Base-by-base conservation (phyloP, 37 sponge, comb jelly and placozoan species). In the Halisarca cf. caerulea region DNA sequence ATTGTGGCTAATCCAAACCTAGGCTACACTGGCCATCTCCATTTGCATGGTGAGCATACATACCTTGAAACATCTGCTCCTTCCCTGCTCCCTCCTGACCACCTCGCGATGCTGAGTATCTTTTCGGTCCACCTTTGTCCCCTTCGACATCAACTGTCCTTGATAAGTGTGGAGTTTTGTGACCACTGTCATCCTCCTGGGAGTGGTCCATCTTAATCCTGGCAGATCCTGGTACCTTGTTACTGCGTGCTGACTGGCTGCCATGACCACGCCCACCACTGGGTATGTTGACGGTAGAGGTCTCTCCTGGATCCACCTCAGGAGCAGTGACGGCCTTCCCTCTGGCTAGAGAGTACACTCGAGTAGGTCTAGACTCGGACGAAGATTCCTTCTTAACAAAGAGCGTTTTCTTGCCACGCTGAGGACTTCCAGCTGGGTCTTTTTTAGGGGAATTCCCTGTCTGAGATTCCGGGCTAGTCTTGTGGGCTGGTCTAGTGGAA, bases 151-250 rank as follows among this genome's bases (percentile, higher is more conserved):
- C 64, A 20, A 7, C n/a, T 5, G 25, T 28, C 30, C 15, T 62
- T n/a, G n/a, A n/a, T n/a, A n/a, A n/a, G n/a, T n/a, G n/a, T n/a
- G n/a, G n/a, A n/a, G n/a, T n/a, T 15, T 62, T 28, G 30, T 20
- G 30, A 7, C 6, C 30, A 62, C 64, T 62, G 30, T n/a, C 64
- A 20, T 62, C 64, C 6, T 23, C 64, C 15, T 62, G 30, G 4
- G 6, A 6, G n/a, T 62, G 30, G 30, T 62, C 64, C 64, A 30
- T 62, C n/a, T 62, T 62, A 62, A 62, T 62, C 30, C 64, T n/a
- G 4, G 64, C 64, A 20, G 64, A 20, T 18, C 77, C 77, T 2
- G 77, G 77, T 9, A 74, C 77, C 24, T 74, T 74, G 44, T 40
- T 74, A 37, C 77, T 74, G 15, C 77, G 44, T 18, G 44, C 24